A percentile compares a stretch with the other conserved stretches of the same genome.
Conservation (phyloP, 1,140 invertebrate genomes). For the Aphis craccivora region DNA sequence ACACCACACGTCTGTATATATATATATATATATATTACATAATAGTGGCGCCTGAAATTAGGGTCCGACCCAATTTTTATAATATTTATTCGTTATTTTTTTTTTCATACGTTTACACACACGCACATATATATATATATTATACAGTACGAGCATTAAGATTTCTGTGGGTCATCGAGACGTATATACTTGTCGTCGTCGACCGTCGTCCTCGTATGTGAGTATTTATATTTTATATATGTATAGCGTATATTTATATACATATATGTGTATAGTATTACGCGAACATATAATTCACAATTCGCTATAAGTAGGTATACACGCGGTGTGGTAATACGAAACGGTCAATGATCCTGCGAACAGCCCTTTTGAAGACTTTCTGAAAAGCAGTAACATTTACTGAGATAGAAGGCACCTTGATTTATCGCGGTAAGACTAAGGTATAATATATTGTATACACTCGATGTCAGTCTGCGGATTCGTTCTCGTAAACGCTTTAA, state of each 20-base stretch:
- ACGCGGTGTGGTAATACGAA: not conserved
- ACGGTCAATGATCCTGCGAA: slow-evolving; percentile 25
- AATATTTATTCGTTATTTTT: slow-evolving; percentile 22
- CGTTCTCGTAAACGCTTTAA: not conserved
- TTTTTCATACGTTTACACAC: not conserved
- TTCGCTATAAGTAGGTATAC: not conserved
- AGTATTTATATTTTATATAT: not conserved
- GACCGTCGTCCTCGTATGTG: not conserved
- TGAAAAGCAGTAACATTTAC: not conserved
- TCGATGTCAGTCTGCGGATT: not conserved
- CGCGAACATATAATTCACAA: not conserved
- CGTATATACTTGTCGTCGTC: not conserved
- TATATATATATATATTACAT: not conserved
- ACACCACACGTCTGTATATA: not conserved
- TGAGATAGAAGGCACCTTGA: not conserved
- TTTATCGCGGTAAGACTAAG: not conserved
- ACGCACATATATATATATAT: not conserved
- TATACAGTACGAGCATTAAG: not conserved
- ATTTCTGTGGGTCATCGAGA: not conserved
- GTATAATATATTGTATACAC: not conserved
- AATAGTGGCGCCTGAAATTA: slow-evolving; percentile 27
- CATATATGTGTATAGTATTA: not conserved
- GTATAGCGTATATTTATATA: not conserved
- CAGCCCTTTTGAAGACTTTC: not conserved
- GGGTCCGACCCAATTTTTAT: not conserved